Percentiles rank a stretch among this genome's conserved stretches.
Conservation (phyloP, 2,797 vertebrate species). For the Takifugu ocellatus region DNA sequence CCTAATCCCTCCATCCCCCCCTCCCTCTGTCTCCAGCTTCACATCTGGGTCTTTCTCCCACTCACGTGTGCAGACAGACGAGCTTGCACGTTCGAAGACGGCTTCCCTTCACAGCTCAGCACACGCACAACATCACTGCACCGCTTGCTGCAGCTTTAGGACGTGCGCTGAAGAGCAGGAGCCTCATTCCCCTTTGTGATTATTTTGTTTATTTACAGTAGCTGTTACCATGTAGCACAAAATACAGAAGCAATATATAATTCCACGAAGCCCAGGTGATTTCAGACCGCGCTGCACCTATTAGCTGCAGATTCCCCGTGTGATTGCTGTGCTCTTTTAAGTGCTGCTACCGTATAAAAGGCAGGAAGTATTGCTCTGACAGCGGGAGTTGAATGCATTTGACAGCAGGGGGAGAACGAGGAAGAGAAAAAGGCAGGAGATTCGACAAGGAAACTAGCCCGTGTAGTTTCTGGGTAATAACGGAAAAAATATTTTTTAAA, state of each 20-base stretch:
- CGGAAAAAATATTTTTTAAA: too few species aligned
- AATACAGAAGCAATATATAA: background rate
- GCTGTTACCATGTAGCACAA: background rate
- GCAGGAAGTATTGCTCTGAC: conserved; percentile 41
- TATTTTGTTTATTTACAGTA: background rate
- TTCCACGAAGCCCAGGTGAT: background rate
- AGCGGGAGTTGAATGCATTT: conserved; percentile 38
- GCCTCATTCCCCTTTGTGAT: conserved; percentile 25
- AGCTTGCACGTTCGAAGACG: conserved; percentile 62
- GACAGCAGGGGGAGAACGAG: conserved; percentile 35
- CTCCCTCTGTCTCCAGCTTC: conserved; percentile 51
- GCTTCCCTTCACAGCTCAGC: conserved; percentile 52
- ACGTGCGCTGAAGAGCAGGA: conserved; percentile 24
- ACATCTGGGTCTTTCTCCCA: conserved; percentile 71
- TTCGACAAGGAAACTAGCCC: conserved; percentile 22
- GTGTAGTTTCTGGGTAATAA: too few species aligned
- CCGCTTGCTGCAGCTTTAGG: conserved; percentile 35
- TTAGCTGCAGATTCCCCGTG: conserved; percentile 4
- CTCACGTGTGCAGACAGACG: conserved; percentile 75
- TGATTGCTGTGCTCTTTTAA: conserved; percentile 14
- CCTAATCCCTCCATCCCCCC: conserved; percentile 48
- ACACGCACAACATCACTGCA: conserved; percentile 34
- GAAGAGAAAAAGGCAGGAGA: conserved; percentile 19
- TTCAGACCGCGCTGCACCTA: background rate
- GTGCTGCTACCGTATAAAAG: conserved; percentile 11